A percentile compares a stretch with the other conserved stretches of the same genome.
Conservation (phyloP, 1,140 invertebrate species). For the Drosophila kohkoa region DNA sequence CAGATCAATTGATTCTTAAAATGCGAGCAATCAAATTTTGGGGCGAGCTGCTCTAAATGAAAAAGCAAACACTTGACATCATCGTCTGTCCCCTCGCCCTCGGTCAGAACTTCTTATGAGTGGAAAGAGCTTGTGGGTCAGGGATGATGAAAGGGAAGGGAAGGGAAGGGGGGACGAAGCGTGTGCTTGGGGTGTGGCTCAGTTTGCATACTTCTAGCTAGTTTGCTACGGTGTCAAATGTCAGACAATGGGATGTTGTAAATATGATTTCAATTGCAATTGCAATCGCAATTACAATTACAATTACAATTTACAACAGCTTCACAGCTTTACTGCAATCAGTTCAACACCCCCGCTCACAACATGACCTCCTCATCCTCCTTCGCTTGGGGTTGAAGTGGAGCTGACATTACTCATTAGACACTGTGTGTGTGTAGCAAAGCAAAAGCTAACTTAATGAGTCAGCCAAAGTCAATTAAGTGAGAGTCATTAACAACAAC, state of each 20-base stretch:
- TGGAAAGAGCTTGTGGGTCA: too few relatives aligned
- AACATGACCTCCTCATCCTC: neutral
- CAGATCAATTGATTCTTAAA: constrained; percentile 22
- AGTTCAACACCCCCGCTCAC: constrained; percentile 8
- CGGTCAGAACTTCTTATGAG: too few relatives aligned
- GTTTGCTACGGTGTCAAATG: constrained; percentile 58
- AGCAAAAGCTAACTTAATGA: constrained; percentile 21
- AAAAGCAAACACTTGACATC: constrained; percentile 27
- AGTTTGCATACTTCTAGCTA: neutral
- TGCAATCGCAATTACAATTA: constrained; percentile 42
- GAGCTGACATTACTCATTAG: constrained; percentile 27
- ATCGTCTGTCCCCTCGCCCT: too few relatives aligned
- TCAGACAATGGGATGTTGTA: constrained; percentile 45
- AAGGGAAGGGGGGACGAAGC: neutral
- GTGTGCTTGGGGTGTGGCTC: constrained; percentile 7
- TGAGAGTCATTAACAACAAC: constrained; percentile 31
- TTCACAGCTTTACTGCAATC: constrained; percentile 31
- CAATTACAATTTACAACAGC: constrained; percentile 45
- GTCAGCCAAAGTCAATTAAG: constrained; percentile 46
- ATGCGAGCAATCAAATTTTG: constrained; percentile 29
- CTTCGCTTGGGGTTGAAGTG: neutral
- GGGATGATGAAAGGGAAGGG: neutral
- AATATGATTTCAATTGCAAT: constrained; percentile 65
- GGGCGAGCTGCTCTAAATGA: constrained; percentile 16
- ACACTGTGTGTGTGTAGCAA: neutral